Base-by-base conservation (phyloP, 2,797 vertebrate genomes). In the Diceros bicornis region DNA sequence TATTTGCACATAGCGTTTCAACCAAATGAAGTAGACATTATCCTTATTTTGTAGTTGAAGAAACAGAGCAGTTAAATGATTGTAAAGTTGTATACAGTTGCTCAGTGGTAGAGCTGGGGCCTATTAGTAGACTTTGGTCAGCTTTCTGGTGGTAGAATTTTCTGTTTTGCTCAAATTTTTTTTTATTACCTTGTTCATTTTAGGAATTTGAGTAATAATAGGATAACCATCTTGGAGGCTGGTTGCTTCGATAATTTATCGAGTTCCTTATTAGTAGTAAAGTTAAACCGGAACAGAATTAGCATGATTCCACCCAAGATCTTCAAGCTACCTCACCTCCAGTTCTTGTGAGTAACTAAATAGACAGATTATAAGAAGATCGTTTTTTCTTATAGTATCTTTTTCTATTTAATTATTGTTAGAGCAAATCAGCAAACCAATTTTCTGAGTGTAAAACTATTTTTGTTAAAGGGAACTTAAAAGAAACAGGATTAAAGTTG, bases 161-260 rank as follows among this genome's bases (percentile, higher is more conserved):
- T 61, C 37, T 3, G 0, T 72, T 27, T 87, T 57, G 68, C 59
- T 95, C 34, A 87, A n/a, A 82, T 85, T 37, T 94, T 44, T 66
- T 55, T 7, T 57, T 91, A 9, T 95, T 94, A 96, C 78, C 37
- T 94, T 96, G 69, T 71, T 98, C 6, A 98, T 92, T 98, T 93
- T 89, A 99, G 99, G 98, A 99, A 99, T 98, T 98, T 99, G 98
- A 99, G 99, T 98, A 99, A 99, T 98, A 99, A 99, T 98, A 99
- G 99, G 98, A 99, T 99, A 98, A 99, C 99, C 77, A 97, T 99
- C 29, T 99, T 99, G 14, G 99, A 99, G 98, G 99, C 99, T 23
- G 99, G 99, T 88, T 99, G 99, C 98, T 99, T 99, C 88, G 99
- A 99, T 98, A 99, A 99, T 97, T 99, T 99, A 97, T 99, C 99